Percentiles rank a stretch among this genome's conserved stretches.
Evolutionary conservation across 2,888 invertebrate genomes (phyloP).

Genomic region (Archips xylosteana): DNA sequence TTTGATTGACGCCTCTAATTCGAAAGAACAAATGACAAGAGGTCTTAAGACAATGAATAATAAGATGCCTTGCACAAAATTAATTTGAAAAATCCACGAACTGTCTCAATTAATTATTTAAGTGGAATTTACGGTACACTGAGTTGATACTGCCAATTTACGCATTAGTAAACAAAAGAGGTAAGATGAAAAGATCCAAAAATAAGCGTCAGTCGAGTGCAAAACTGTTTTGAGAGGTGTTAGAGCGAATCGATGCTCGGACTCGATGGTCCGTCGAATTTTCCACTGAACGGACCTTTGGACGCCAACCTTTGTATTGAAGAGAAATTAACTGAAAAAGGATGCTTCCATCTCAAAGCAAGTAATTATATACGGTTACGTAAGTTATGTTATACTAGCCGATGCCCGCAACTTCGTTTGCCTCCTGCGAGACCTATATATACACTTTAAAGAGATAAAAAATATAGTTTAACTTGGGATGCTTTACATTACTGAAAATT

Average conservation of each 20-base stretch:
- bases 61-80: not conserved
- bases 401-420: too few species aligned
- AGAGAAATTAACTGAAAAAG: conserved; percentile 78
- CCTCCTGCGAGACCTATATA: too few species aligned
- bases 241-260: conserved; percentile 77
- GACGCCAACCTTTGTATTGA: conserved; percentile 79
- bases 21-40: conserved; percentile 44
- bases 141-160: conserved; percentile 59
- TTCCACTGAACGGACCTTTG: conserved; percentile 82
- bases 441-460: not conserved
- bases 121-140: conserved; percentile 21
- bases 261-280: conserved; percentile 82
- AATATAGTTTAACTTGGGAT: too few species aligned
- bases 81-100: not conserved
- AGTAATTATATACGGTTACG: conserved; percentile 66
- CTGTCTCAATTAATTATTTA: conserved; percentile 16
- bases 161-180: conserved; percentile 74
- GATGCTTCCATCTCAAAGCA: conserved; percentile 73
- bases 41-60: conserved; percentile 24
- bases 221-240: conserved; percentile 83
- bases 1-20: conserved; percentile 68
- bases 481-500: not conserved
- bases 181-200: conserved; percentile 82
- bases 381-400: conserved; percentile 50
- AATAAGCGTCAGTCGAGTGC: conserved; percentile 81